A percentile compares a stretch with the other conserved stretches of the same genome.
These are phyloP conservation scores for Lamprotornis superbus DNA, from an alignment of 2,113 vertebrate genomes.

Conservation along the genomic window DNA sequence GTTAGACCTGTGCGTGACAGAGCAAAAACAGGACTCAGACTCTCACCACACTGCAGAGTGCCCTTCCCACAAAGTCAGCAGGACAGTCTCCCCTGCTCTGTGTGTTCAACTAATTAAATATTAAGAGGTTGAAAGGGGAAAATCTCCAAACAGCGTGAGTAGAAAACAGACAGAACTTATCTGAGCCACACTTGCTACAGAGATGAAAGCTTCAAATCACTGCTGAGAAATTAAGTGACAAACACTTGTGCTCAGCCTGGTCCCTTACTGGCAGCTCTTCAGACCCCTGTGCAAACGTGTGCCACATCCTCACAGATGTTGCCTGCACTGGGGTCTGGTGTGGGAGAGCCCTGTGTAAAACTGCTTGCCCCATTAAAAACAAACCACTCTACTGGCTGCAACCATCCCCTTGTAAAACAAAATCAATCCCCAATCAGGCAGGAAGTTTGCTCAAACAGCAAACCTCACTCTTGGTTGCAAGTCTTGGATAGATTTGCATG, in stretches of 20 bases:
- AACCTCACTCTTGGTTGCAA: neutral
- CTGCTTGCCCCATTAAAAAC: neutral
- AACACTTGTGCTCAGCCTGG: neutral
- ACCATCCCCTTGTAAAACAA: neutral
- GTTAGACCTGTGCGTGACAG: neutral
- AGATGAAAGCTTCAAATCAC: neutral
- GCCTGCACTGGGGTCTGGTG: neutral
- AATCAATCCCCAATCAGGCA: neutral
- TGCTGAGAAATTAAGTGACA: neutral
- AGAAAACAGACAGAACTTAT: neutral
- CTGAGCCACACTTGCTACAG: neutral
- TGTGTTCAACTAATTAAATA: neutral
- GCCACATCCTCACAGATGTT: neutral
- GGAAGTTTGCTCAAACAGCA: neutral
- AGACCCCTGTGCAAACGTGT: rapidly evolving
- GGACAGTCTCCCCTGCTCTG: neutral
- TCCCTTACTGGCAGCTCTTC: neutral
- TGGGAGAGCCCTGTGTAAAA: neutral
- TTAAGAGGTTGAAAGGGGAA: neutral
- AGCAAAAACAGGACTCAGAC: neutral
- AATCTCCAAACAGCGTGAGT: neutral
- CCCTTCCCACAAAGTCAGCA: neutral
- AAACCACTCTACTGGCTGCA: neutral
- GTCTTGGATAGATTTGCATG: neutral
- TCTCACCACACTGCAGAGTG: neutral